Evolutionary conservation across 2,888 invertebrate genomes (phyloP).

Genomic region (Stenodera caucasica): DNA sequence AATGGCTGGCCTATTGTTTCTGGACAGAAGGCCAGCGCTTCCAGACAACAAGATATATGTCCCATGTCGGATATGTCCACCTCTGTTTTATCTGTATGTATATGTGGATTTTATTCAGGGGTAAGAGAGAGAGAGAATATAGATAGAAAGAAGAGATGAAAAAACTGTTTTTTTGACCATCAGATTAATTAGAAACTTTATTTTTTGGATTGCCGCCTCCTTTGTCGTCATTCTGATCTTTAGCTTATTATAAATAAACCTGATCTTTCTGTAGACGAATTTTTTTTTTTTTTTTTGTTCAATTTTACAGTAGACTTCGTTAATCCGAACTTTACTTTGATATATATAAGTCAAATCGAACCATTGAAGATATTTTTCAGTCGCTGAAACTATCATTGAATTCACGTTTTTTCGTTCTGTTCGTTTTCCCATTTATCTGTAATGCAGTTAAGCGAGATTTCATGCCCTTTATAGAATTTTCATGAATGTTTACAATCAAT

Average conservation of each 20-base stretch:
- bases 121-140: slow-evolving; percentile 15
- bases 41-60: slow-evolving; percentile 52
- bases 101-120: slow-evolving; percentile 8
- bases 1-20: slow-evolving; percentile 56
- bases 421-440: too few species aligned
- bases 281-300: not conserved
- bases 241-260: slow-evolving; percentile 25
- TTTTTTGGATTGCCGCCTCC: slow-evolving; percentile 41
- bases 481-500: too few species aligned
- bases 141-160: slow-evolving; percentile 14
- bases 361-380: too few species aligned
- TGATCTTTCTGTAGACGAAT: slow-evolving; percentile 13
- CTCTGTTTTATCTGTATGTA: slow-evolving; percentile 16
- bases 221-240: slow-evolving; percentile 32
- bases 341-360: too few species aligned
- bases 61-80: slow-evolving; percentile 41
- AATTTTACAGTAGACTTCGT: too few species aligned
- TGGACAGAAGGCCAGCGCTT: slow-evolving; percentile 52
- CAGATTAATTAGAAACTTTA: slow-evolving; percentile 46
- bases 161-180: slow-evolving; percentile 29
- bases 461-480: too few species aligned
- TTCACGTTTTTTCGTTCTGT: too few species aligned
- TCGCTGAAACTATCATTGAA: too few species aligned
- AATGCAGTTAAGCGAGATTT: too few species aligned
- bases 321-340: too few species aligned